A percentile compares a stretch with the other conserved stretches of the same genome.
phyloP scores from a whole-genome alignment of 2,113 vertebrate species.

The Patagioenas fasciata region DNA sequence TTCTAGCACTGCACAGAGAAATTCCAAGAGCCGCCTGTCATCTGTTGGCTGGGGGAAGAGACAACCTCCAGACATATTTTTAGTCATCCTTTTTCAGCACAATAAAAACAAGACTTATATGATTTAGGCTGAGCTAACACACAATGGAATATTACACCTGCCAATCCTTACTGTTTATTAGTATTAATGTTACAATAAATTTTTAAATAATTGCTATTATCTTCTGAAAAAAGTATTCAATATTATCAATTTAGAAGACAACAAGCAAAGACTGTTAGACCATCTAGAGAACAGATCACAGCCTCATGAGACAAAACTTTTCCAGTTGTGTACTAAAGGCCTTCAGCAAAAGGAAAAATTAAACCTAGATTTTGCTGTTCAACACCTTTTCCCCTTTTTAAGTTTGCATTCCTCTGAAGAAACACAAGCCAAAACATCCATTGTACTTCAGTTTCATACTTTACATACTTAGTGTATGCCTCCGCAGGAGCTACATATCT shows the following conservation, averaged over 20 bases:
- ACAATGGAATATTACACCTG: not conserved
- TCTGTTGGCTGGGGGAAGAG: not conserved
- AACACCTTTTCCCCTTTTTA: not conserved
- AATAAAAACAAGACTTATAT: not conserved
- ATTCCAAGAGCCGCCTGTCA: conserved; percentile 18
- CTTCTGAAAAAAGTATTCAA: not conserved
- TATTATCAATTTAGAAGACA: not conserved
- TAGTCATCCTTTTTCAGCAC: not conserved
- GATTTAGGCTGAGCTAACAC: not conserved
- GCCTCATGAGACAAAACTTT: not conserved
- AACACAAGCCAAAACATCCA: not conserved
- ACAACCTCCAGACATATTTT: not conserved
- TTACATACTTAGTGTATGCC: not conserved
- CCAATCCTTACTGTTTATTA: not conserved
- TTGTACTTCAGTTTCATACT: not conserved
- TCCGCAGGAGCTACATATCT: not conserved
- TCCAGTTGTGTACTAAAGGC: not conserved
- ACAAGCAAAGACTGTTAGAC: not conserved
- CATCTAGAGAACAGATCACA: not conserved
- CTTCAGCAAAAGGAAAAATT: not conserved
- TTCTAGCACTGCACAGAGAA: not conserved
- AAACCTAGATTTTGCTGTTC: not conserved
- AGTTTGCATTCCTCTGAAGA: not conserved
- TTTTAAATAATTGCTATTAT: not conserved
- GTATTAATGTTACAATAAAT: not conserved